Conservation (phyloP, 2,113 vertebrate genomes). For the Pithys albifrons region DNA sequence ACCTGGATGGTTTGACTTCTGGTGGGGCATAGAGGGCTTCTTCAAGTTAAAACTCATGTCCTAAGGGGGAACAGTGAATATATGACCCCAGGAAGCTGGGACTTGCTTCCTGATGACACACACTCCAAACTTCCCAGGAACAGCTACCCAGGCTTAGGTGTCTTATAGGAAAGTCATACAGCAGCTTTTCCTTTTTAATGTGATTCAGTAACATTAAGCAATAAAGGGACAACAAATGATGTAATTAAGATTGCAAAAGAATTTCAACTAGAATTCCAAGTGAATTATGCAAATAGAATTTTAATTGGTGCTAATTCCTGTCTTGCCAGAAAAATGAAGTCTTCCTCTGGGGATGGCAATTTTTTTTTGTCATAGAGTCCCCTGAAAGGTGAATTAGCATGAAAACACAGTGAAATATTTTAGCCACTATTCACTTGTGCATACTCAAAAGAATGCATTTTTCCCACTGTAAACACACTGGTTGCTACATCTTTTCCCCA, state of each 20-base stretch:
- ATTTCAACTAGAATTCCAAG: not conserved
- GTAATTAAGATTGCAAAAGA: slow-evolving; percentile 43
- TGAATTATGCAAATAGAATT: not conserved
- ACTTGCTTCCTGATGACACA: slow-evolving; percentile 6
- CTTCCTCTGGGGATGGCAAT: not conserved
- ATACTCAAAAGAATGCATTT: not conserved
- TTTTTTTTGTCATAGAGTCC: not conserved
- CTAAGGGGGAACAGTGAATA: not conserved
- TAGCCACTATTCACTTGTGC: not conserved
- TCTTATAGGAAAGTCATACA: not conserved
- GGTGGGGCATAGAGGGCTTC: not conserved
- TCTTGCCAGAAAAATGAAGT: not conserved
- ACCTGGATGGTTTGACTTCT: not conserved
- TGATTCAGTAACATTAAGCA: not conserved
- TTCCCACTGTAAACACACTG: not conserved
- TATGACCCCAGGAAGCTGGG: not conserved
- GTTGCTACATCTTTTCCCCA: not conserved
- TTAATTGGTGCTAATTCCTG: slow-evolving; percentile 11
- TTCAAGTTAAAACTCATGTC: not conserved
- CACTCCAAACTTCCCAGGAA: not conserved
- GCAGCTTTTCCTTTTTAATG: not conserved
- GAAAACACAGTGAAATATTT: not conserved
- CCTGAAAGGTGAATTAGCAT: not conserved
- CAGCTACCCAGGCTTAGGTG: not conserved
- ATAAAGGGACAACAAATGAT: not conserved